Base-by-base conservation (phyloP, 1,140 invertebrate species). In the Hylyphantes graminicola region DNA sequence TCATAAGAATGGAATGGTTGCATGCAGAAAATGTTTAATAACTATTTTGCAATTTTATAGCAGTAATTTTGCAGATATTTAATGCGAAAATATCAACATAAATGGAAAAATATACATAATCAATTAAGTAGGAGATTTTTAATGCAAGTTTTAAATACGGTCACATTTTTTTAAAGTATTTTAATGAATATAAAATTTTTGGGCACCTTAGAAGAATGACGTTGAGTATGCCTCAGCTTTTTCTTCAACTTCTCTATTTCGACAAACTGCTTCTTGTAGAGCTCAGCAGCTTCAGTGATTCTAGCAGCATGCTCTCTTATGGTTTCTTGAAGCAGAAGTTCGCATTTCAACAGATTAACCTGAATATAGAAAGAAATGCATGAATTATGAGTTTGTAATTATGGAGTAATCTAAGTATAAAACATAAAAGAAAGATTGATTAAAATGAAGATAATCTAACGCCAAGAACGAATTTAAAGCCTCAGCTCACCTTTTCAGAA, bases 221-320 rank as follows among this genome's bases (percentile, higher is more conserved):
- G n/a, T 12, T 55, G 7, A 10, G 53, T 21, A n/a, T 78, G 65
- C 48, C 12, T 65, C 19, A 78, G 51, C 51, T 78, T 65, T 21
- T 67, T 78, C n/a, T 53, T 35, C 64, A 78, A 35, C 19, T 67
- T 78, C 15, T 78, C 53, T 11, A 67, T 78, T 67, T 54, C 10
- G 10, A 15, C 9, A 67, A 19, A 78, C 12, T 67, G 76, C n/a
- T 9, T 21, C 21, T 67, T 78, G 19, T 78, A 78, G 13, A 78
- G 2, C 13, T 78, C 13, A 55, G 76, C 63, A 54, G 76, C 76
- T 55, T 63, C 35, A 0, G 15, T 11, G 9, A 76, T 51, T 50
- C 74, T 57, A 76, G 57, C 74, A 17, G n/a, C 9, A 11, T 48
- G 15, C 0, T 76, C 74, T 10, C 53, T 51, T 21, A 64, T 13